Base-by-base conservation (phyloP, 2,113 vertebrate genomes). In the Nannobrachium achirus region DNA sequence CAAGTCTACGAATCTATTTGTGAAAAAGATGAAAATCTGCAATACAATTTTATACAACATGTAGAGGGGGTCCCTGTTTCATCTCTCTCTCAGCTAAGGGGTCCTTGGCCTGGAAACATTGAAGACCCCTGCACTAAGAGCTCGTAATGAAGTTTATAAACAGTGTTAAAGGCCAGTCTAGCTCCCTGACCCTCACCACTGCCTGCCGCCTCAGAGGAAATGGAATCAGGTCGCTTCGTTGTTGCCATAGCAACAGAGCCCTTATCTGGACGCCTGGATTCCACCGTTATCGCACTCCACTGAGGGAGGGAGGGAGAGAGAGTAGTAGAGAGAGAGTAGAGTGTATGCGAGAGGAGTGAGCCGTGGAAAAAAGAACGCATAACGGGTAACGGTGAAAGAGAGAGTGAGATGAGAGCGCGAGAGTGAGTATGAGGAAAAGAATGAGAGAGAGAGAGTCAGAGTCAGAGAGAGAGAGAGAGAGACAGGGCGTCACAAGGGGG, bases 241-340 rank as follows among this genome's bases (percentile, higher is more conserved):
- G 86, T 93, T 84, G 73, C 89, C 66, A 80, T 88, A 63, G 87
- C 11, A 51, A 87, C 85, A 15, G 4, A 58, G 74, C 67, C 77
- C 82, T 91, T 90, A 90, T 91, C 91, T 84, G 62, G 76, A 89
- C 60, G 80, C 83, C 82, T 62, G 86, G 80, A 91, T 89, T 90
- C 88, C 80, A 76, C 56, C 1, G 69, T 81, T 89, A 88, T 92
- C 87, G 55, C n/a, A 6, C 25, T 44, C 33, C 33, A 49, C 56
- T 6, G 69, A 38, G 9, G 8, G 42, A 53, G 40, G 18, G 39
- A 64, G 50, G 48, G 16, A 65, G 66, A 56, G 25, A 9, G 60
- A 50, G 69, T 13, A 42, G 16, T 40, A 60, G 40, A 60, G 73
- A 58, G 45, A 78, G 51, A 58, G 10, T 19, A 20, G 7, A 5